Evolutionary conservation across 2,888 invertebrate species (phyloP).

Genomic region (Macroteleia sp.): DNA sequence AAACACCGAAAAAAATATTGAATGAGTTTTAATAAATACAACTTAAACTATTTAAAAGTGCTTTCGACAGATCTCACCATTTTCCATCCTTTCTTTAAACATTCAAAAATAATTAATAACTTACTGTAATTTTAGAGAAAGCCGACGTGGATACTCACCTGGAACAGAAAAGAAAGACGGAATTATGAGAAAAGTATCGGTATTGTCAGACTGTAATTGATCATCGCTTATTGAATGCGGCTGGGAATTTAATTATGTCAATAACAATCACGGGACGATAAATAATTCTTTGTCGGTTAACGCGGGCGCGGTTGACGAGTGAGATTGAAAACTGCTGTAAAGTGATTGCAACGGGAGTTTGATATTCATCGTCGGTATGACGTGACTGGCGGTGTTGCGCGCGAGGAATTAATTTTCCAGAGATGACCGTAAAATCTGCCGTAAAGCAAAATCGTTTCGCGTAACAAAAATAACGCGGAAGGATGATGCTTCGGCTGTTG

Average conservation of each 20-base stretch:
- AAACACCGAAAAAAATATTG: no score
- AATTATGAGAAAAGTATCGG: no score
- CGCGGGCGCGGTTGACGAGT: constrained; percentile 30
- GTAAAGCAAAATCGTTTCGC: constrained; percentile 66
- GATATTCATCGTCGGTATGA: constrained; percentile 58
- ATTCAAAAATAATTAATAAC: no score
- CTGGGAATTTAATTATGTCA: constrained; percentile 45
- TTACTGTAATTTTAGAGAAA: no score
- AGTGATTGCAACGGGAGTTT: constrained; percentile 48
- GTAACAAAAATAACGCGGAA: constrained; percentile 55
- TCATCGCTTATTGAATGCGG: constrained; percentile 18
- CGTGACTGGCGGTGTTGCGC: constrained; percentile 33
- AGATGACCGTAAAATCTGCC: constrained; percentile 66
- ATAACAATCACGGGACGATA: constrained; percentile 40
- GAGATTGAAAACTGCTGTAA: constrained; percentile 62
- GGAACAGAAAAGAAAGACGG: no score
- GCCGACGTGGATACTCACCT: no score
- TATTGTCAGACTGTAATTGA: constrained; percentile 39
- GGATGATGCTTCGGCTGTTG: constrained; percentile 31
- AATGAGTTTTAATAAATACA: no score
- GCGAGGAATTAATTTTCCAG: constrained; percentile 69
- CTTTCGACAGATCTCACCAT: no score
- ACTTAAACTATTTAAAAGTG: no score
- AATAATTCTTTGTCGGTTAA: constrained; percentile 45
- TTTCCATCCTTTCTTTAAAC: no score